Evolutionary conservation across 2,113 vertebrate species (phyloP), one percentile per base, ranked within the genome.

Genomic region (Spermophilus dauricus): DNA sequence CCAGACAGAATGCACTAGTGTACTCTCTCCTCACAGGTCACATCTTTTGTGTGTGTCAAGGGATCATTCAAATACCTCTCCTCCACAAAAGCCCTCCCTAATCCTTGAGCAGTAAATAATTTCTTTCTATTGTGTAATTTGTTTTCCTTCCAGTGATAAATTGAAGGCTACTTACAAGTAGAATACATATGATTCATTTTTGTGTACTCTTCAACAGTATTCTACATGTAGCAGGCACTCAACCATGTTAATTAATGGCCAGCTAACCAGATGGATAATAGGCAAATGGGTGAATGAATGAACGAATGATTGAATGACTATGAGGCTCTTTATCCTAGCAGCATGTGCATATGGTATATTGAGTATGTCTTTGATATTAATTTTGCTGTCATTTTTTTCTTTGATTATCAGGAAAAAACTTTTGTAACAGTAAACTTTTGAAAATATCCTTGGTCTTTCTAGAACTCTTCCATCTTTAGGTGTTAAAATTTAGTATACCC

Each of bases 401-500:
- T 85, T 92, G 58, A 70, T 34, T 86, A 48, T 92, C n/a, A 76
- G 56, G 32, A 91, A 53, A 32, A 73, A 91, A 67, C 73, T 93
- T 93, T 95, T 94, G 42, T 88, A 95, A 78, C 22, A 87, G 30
- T 72, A 85, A n/a, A 45, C 48, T 87, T 94, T 93, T 69, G 1
- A 89, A 91, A 95, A 45, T 53, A 89, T n/a, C 20, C 39, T 89
- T 90, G 5, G 24, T 92, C 45, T 91, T 90, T 91, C 56, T 97
- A 67, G 45, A 28, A 78, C 56, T 94, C 42, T 87, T 90, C 42
- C 9, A 84, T 95, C 48, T 94, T 91, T 96, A 80, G 82, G 4
- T 87, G 45, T 94, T 82, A 87, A 91, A 86, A 94, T 85, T 95
- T 91, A 89, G 86, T 81, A n/a, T 81, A 84, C 87, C 12, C 42